Percentiles rank a stretch among this genome's conserved stretches.
Conservation (phyloP, 2,797 vertebrate genomes). For the Odontamblyopus lacepedii region DNA sequence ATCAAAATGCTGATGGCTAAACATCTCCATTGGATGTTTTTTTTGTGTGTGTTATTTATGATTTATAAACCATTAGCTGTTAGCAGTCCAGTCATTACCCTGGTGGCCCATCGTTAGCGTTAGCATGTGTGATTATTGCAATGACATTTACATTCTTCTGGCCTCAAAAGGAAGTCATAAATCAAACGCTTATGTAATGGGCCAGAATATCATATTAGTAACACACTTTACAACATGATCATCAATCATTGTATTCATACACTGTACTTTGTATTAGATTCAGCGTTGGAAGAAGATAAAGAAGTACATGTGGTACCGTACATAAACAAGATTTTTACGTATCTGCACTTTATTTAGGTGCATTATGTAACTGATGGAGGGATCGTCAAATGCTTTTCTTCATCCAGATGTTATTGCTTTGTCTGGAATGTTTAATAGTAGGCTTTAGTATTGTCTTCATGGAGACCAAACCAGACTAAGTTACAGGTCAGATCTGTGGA, state of each 20-base stretch:
- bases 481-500: too few relatives aligned
- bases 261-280: not conserved
- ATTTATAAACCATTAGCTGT: not conserved
- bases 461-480: too few relatives aligned
- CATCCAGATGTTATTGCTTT: too few relatives aligned
- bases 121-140: not conserved
- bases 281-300: not conserved
- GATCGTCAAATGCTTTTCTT: too few relatives aligned
- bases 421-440: too few relatives aligned
- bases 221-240: not conserved
- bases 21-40: not conserved
- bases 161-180: not conserved
- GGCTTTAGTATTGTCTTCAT: too few relatives aligned
- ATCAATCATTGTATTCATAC: not conserved
- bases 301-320: too few relatives aligned
- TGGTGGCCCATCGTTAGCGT: constrained; percentile 1
- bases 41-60: not conserved
- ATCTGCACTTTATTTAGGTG: too few relatives aligned
- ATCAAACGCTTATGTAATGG: not conserved
- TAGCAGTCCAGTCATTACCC: constrained; percentile 12
- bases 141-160: not conserved
- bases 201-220: too few relatives aligned
- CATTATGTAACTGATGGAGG: too few relatives aligned
- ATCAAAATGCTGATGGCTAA: not conserved
- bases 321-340: too few relatives aligned